phyloP scores from a whole-genome alignment of 2,888 invertebrate species.

The Ennomos erosarius region DNA sequence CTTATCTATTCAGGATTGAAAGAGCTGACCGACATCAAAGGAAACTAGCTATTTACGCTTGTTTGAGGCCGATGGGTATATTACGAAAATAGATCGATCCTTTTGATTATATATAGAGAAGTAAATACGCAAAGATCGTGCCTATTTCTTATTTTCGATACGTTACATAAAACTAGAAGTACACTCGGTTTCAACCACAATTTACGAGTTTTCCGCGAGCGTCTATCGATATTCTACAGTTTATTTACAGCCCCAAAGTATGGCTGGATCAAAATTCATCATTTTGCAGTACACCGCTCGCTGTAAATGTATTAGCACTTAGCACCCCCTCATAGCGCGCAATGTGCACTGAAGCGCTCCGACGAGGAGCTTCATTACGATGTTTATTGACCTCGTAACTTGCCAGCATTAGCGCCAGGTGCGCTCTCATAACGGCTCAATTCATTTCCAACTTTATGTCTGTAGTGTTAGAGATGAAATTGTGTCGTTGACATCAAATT shows the following conservation, averaged over 20 bases:
- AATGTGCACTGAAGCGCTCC: slow-evolving; percentile 29
- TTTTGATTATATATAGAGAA: neutral
- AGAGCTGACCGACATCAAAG: slow-evolving; percentile 16
- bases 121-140: neutral
- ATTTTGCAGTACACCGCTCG: slow-evolving; percentile 14
- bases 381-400: slow-evolving; percentile 35
- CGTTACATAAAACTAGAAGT: no score
- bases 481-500: slow-evolving; percentile 14
- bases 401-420: slow-evolving; percentile 27
- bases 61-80: no score
- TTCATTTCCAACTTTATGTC: slow-evolving; percentile 24
- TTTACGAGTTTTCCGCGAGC: neutral
- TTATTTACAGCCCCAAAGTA: neutral
- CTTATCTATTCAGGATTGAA: slow-evolving; percentile 16
- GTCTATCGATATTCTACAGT: neutral
- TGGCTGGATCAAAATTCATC: slow-evolving; percentile 19
- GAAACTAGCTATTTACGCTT: slow-evolving; percentile 1
- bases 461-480: slow-evolving; percentile 24
- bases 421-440: slow-evolving; percentile 12
- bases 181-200: neutral
- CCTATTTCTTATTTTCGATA: no score
- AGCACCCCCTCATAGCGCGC: slow-evolving; percentile 18
- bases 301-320: slow-evolving; percentile 34
- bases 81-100: no score
- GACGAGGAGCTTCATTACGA: slow-evolving; percentile 29